phyloP scores from a whole-genome alignment of 1,140 invertebrate species.

The Anoplophora glabripennis region DNA sequence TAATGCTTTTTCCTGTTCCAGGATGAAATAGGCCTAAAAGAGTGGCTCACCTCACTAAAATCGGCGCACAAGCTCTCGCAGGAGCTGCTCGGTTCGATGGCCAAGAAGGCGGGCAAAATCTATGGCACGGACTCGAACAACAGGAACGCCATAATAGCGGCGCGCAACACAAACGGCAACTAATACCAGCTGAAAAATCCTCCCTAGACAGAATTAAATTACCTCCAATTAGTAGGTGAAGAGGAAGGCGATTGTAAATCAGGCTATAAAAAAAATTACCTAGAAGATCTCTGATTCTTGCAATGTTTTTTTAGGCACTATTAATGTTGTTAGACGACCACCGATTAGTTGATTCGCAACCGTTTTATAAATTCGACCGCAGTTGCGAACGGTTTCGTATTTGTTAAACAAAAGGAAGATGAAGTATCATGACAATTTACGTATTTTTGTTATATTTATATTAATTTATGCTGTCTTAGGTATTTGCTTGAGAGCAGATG shows the following conservation, averaged over 20 bases:
- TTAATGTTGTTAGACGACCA: slow-evolving; percentile 21
- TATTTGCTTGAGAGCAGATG: slow-evolving; percentile 5
- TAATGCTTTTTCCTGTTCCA: slow-evolving; percentile 42
- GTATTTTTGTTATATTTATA: slow-evolving; percentile 18
- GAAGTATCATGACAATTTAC: slow-evolving; percentile 24
- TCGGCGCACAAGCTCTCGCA: slow-evolving; percentile 89
- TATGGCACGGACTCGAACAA: slow-evolving; percentile 74
- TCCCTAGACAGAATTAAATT: neutral
- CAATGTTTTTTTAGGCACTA: slow-evolving; percentile 17
- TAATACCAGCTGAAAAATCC: slow-evolving; percentile 26
- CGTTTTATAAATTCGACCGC: slow-evolving; percentile 14
- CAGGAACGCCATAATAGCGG: slow-evolving; percentile 49
- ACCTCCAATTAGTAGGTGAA: slow-evolving; percentile 2
- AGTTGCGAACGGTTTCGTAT: slow-evolving; percentile 9
- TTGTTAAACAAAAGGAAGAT: slow-evolving; percentile 12
- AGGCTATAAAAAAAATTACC: slow-evolving; percentile 20
- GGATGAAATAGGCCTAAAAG: slow-evolving; percentile 94
- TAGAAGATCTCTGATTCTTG: neutral
- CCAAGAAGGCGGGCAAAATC: slow-evolving; percentile 94
- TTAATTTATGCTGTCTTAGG: slow-evolving; percentile 14
- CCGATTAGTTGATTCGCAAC: slow-evolving; percentile 5
- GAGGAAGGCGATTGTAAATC: slow-evolving; percentile 11
- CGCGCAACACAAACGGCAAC: slow-evolving; percentile 57
- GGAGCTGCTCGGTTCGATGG: slow-evolving; percentile 90
- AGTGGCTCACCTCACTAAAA: slow-evolving; percentile 88